Evolutionary conservation across 2,113 vertebrate species (phyloP), one percentile per base, ranked within the genome.

Genomic region (Ellobius talpinus): DNA sequence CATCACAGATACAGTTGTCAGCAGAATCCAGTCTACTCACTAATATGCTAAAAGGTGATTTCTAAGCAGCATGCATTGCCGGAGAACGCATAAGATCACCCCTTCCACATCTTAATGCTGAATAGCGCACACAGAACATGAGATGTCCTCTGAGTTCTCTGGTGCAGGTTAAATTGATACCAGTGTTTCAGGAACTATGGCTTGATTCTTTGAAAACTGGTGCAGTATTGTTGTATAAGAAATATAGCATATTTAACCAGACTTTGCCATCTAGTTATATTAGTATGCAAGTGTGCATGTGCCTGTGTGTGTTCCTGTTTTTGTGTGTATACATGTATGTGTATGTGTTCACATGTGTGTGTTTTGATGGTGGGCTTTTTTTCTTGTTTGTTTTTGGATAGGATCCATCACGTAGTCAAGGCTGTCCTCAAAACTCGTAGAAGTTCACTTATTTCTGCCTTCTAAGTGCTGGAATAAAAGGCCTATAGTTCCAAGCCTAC

Each of bases 191-290:
- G 21, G 24, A 42, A 33, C 78, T 84, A 1, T 70, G 86, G n/a
- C 61, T 66, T 82, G 5, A 65, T 58, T 94, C 42, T 91, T 87
- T 76, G 88, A 39, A 93, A 89, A 91, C 36, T 70, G 61, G 26
- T 55, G 23, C 78, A n/a, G 68, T 77, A 61, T 52, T 85, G 39
- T 42, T 68, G 2, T 65, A 12, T 85, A 12, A 81, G 29, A 45
- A 92, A 66, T 29, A 63, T 58, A 36, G 14, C 33, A 3, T 79
- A 3, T 77, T 19, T 42, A 79, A 58, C 2, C 21, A 70, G 24
- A 21, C 77, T 39, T 68, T 36, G 50, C 0, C 84, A 47, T 45
- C 33, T 91, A 73, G 19, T 39, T 73, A 24, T 79, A 1, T 65
- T 96, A 19, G 29, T 79, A 36, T 55, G 4, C 4, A 21, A 10